Base-by-base conservation (phyloP, 2,888 invertebrate genomes). In the Ophonus ardosiacus region DNA sequence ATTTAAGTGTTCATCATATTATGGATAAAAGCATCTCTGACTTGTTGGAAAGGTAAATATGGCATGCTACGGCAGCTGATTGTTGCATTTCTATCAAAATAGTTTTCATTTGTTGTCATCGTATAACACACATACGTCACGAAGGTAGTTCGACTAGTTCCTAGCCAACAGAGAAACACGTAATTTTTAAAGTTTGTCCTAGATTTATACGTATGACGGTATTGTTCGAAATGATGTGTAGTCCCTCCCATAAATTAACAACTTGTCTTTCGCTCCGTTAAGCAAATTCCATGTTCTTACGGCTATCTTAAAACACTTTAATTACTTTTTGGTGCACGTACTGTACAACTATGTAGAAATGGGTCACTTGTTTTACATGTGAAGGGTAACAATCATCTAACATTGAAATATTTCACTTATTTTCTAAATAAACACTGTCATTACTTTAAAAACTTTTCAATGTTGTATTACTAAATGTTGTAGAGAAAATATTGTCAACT, bases 1-100 rank as follows among this genome's bases (percentile, higher is more conserved):
- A 88, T 88, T 87, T 89, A 88, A 87, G 88, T 88, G 88, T 87
- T 87, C 86, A 87, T 87, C 86, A 87, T 87, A 88, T 88, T 88
- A 90, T 90, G 90, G 90, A 90, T 90, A 90, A 90, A 87, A 88
- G 87, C 80, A 87, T 87, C 57, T 68, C 88, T 24, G 86, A 88
- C 78, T 84, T 88, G 86, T 87, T 88, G 79, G 90, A 90, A 86
- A 90, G 90, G 90, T 90, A 87, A 87, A 88, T 87, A 31, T 78
- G 13, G 61, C 31, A 10, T 61, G 40, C 59, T 59, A 74, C 43
- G 21, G 24, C n/a, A 40, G 76, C 61, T 63, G 15, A 74, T 74
- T 59, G 74, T 83, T 74, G 59, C 61, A 83, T 76, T 83, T 76
- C 6, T 74, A 74, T 83, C 13, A 83, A 38, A 79, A 84, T 79